Conservation (phyloP, 2,888 invertebrate genomes). For the Brassicogethes aeneus region DNA sequence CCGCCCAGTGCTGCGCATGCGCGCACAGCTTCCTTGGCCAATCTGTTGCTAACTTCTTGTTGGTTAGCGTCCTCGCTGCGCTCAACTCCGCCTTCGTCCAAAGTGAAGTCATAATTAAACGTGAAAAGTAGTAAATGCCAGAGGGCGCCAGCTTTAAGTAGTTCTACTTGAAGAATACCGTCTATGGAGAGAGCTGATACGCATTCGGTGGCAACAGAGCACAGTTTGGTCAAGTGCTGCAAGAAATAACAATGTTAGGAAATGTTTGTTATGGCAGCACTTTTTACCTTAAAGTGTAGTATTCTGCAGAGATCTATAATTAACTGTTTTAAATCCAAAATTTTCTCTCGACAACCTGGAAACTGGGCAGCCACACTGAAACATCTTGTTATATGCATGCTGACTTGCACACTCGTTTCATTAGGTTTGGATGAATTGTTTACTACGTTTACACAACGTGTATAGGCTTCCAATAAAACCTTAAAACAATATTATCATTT, state of each 20-base stretch:
- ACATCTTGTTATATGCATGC: conserved; percentile 83
- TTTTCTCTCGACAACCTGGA: conserved; percentile 77
- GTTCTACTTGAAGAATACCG: conserved; percentile 72
- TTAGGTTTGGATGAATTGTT: conserved; percentile 65
- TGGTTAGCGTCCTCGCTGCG: conserved; percentile 77
- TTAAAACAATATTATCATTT: conserved; percentile 25
- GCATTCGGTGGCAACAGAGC: conserved; percentile 84
- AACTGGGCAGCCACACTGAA: conserved; percentile 95
- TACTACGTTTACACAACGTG: conserved; percentile 88
- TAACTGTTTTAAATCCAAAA: conserved; percentile 80
- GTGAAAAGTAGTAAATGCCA: conserved; percentile 87
- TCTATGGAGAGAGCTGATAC: conserved; percentile 82
- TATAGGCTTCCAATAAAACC: conserved; percentile 81
- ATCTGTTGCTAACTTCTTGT: conserved; percentile 85
- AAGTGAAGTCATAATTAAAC: conserved; percentile 93
- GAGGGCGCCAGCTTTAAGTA: conserved; percentile 78
- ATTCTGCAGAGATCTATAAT: conserved; percentile 80
- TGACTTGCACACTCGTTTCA: conserved; percentile 84
- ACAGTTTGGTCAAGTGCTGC: conserved; percentile 73
- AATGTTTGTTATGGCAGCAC: conserved; percentile 21
- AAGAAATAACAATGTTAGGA: conserved; percentile 14
- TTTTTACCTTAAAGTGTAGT: conserved; percentile 69
- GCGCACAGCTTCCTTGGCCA: conserved; percentile 78
- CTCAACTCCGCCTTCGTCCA: conserved; percentile 93
- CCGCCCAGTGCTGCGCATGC: conserved; percentile 79